A percentile compares a stretch with the other conserved stretches of the same genome.
Evolutionary conservation across 1,140 invertebrate genomes (phyloP).

Genomic region (Hylaeus volcanicus): DNA sequence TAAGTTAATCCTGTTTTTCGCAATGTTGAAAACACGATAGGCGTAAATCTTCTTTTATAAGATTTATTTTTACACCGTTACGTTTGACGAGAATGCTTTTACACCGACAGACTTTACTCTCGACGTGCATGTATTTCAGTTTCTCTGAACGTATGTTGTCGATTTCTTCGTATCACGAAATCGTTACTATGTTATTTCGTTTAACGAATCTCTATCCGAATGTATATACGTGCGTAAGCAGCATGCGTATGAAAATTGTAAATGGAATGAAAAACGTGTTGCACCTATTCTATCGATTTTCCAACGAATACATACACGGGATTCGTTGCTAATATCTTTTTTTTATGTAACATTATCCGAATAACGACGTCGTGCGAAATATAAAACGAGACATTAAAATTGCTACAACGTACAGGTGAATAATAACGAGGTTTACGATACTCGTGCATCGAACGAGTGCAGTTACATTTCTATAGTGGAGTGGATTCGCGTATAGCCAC

Average conservation of each 20-base stretch:
- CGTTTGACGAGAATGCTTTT: too few relatives aligned
- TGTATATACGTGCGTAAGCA: background rate
- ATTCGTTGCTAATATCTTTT: slow-evolving; percentile 4
- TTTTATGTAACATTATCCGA: background rate
- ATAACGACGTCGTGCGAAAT: background rate
- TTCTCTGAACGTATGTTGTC: background rate
- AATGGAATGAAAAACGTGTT: slow-evolving; percentile 5
- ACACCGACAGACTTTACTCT: too few relatives aligned
- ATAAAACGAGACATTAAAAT: background rate
- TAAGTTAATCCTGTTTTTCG: slow-evolving; percentile 15
- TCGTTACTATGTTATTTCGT: background rate
- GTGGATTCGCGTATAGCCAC: background rate
- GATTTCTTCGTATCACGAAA: background rate
- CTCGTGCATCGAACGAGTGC: background rate
- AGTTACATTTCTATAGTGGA: background rate
- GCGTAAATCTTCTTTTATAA: background rate
- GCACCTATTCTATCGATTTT: slow-evolving; percentile 35
- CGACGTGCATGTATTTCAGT: background rate
- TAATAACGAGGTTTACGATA: background rate
- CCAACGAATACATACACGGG: background rate
- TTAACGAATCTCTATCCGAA: background rate
- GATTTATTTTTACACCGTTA: background rate
- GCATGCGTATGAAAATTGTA: background rate
- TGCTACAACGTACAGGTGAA: background rate
- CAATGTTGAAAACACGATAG: background rate